Evolutionary conservation across 2,113 vertebrate species (phyloP), one percentile per base, ranked within the genome.

Genomic region (Ammodytes marinus): DNA sequence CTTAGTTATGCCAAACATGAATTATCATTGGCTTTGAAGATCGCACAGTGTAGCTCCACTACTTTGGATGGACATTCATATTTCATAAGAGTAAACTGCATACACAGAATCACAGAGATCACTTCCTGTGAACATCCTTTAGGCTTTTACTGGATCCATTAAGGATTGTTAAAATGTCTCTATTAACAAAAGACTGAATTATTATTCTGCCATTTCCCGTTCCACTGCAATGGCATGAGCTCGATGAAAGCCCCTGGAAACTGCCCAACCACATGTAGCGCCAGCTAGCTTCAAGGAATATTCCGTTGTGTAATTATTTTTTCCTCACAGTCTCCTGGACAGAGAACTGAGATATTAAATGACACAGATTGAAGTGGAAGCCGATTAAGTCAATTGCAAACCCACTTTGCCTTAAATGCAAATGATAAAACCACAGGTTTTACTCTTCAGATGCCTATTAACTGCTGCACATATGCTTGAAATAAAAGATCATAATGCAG

Each of bases 121-220:
- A n/a, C 27, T 69, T 9, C 6, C 37, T 69, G 43, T 64, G 49
- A 84, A 65, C 53, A 69, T 19, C 59, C 8, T 49, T 50, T 8
- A 45, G 57, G 27, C 66, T 77, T 69, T 79, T 66, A 78, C 42
- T 60, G 54, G 39, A 8, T 47, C 70, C 67, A 86, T 83, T 80
- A 80, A 8, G 54, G 17, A 27, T 0, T n/a, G 35, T 42, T 3
- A 49, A 70, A 70, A 53, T 58, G 8, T 42, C 67, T 70, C 49
- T 47, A 7, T 63, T 71, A 19, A 75, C 45, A 64, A 43, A 43
- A 54, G 10, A 82, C 52, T 50, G 0, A 47, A 77, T 53, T 43
- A 57, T 70, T n/a, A 61, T 69, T 70, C 17, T 68, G 64, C 17
- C n/a, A 70, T 79, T 88, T 81, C 81, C 59, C 17, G 71, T 61